Evolutionary conservation across 2,797 vertebrate genomes (phyloP), one percentile per base, ranked within the genome.

Genomic region (Pipistrellus pygmaeus): DNA sequence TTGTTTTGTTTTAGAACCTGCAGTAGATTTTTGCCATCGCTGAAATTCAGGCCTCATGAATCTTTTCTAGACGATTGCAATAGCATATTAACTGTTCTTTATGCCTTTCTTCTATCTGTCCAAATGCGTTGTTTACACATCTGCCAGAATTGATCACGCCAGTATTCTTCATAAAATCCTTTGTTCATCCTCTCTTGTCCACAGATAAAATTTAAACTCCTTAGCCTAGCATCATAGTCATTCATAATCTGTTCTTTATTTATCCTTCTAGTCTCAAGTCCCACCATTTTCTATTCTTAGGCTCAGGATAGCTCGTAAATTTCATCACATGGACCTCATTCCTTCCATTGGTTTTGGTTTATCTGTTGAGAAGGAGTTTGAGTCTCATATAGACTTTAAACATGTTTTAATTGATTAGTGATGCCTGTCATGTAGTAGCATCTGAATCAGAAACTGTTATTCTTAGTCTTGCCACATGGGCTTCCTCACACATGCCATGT

Each of bases 311-410:
- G 51, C n/a, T 71, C 8, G 13, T 60, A 32, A 21, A 81, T 95
- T 94, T 95, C 51, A 83, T 85, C 48, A 91, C 51, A 15, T 25
- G 18, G 48, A 64, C 20, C 30, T 85, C 1, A 23, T 35, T 78
- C 62, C 48, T 87, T 83, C 32, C 71, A 8, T 25, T 84, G 35
- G 53, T 88, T 94, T 77, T 85, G 35, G 41, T 25, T 85, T 89
- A 72, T 25, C n/a, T 66, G 44, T 90, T 96, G 90, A 86, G 72
- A 85, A 88, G 75, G 57, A 86, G 57, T 83, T 95, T 95, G 64
- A 91, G 21, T 85, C 44, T 89, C 11, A 44, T 38, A 8, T 93
- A 38, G 35, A 25, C 32, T 90, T 87, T 69, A 86, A 94, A 66
- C 23, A 30, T 88, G 5, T 32, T 82, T 88, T 88, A 66, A 30